phyloP scores from a whole-genome alignment of 2,888 invertebrate genomes.

The Cyclophora punctaria region DNA sequence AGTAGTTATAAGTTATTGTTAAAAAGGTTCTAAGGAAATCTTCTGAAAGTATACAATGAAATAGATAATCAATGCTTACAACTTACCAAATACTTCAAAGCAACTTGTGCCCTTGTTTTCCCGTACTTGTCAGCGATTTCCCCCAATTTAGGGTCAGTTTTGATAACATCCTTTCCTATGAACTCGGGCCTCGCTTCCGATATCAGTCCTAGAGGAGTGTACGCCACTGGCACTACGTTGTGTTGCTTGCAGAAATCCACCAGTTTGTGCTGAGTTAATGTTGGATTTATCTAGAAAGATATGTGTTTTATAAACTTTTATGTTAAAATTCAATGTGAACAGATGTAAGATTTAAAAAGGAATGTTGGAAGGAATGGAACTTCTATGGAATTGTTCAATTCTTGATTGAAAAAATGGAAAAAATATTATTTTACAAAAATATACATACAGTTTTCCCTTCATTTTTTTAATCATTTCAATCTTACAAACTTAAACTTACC shows the following conservation, averaged over 20 bases:
- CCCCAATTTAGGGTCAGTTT: constrained; percentile 74
- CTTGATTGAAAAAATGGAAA: too few relatives aligned
- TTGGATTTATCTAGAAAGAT: constrained; percentile 72
- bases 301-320: too few relatives aligned
- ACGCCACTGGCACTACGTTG: constrained; percentile 80
- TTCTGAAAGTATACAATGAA: background rate
- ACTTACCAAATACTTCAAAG: constrained; percentile 79
- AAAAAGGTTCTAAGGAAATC: background rate
- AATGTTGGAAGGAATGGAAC: too few relatives aligned
- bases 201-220: constrained; percentile 80
- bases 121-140: constrained; percentile 76
- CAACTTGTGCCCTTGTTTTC: constrained; percentile 79
- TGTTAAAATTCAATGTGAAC: too few relatives aligned
- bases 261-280: constrained; percentile 80
- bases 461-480: too few relatives aligned
- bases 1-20: too few relatives aligned
- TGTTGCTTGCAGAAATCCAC: constrained; percentile 80
- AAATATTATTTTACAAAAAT: too few relatives aligned
- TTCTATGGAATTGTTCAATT: too few relatives aligned
- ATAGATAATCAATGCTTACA: background rate
- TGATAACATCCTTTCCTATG: constrained; percentile 69
- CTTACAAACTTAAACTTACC: constrained; percentile 25
- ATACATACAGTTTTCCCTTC: too few relatives aligned
- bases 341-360: too few relatives aligned
- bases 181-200: constrained; percentile 64